Conservation (phyloP, 2,888 invertebrate species). For the Drosophila kanekoi region DNA sequence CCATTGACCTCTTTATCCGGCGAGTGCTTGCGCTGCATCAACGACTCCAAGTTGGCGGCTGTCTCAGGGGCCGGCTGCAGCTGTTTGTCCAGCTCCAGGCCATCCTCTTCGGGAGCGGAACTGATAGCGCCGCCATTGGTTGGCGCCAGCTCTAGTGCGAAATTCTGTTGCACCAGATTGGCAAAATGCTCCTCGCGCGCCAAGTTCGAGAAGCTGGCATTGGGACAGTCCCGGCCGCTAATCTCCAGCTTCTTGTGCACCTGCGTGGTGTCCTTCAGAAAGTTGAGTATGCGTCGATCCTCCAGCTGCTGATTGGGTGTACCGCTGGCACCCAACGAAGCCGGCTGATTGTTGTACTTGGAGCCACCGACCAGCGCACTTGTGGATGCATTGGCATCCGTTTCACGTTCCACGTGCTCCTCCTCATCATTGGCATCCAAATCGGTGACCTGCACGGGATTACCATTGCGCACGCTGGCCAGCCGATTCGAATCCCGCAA, state of each 20-base stretch:
- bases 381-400: conserved; percentile 75
- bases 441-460: conserved; percentile 78
- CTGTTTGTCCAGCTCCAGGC: conserved; percentile 37
- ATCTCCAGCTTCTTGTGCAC: conserved; percentile 85
- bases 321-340: conserved; percentile 43
- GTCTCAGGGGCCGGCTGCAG: conserved; percentile 70
- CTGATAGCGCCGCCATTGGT: conserved; percentile 52
- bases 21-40: conserved; percentile 84
- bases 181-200: conserved; percentile 85
- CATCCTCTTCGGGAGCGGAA: conserved; percentile 74
- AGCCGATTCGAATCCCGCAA: conserved; percentile 82
- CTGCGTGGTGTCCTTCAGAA: conserved; percentile 85
- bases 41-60: conserved; percentile 82
- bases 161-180: conserved; percentile 85
- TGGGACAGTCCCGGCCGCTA: conserved; percentile 84
- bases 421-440: conserved; percentile 80
- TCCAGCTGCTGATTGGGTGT: conserved; percentile 82
- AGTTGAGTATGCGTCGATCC: conserved; percentile 85
- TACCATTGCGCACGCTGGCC: conserved; percentile 80
- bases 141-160: conserved; percentile 76
- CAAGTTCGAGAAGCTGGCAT: conserved; percentile 85
- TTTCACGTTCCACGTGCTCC: conserved; percentile 40
- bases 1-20: conserved; percentile 84
- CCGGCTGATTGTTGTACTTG: conserved; percentile 64
- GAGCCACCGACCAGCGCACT: conserved; percentile 73